Conservation (phyloP, 2,113 vertebrate species). For the mouse (Mus musculus) region GRCm39 chr11:44563501-44564000, state of each 20-base stretch:
- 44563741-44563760: constrained; percentile 60
- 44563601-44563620: constrained; percentile 68
- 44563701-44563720: constrained; percentile 72
- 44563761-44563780: constrained; percentile 68
- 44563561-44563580: constrained; percentile 59
- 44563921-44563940: constrained; percentile 64
- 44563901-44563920: constrained; percentile 52
- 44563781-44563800: constrained; percentile 53
- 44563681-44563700: constrained; percentile 71
- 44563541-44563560: constrained; percentile 73
- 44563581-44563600: constrained; percentile 69
- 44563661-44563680: constrained; percentile 76
- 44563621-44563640: constrained; percentile 70
- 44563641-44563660: constrained; percentile 62
- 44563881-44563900: background rate
- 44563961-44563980: background rate
- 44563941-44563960: constrained; percentile 62
- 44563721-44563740: constrained; percentile 67
- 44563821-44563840: constrained; percentile 60
- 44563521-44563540: constrained; percentile 62
- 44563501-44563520: constrained; percentile 53
- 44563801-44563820: constrained; percentile 63
- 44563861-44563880: background rate
- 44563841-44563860: constrained; percentile 61
- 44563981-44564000: constrained; percentile 3